A percentile compares a stretch with the other conserved stretches of the same genome.
These are phyloP conservation scores for Acanthosoma haemorrhoidale DNA, from an alignment of 2,888 invertebrate species.

Conservation along the genomic window DNA sequence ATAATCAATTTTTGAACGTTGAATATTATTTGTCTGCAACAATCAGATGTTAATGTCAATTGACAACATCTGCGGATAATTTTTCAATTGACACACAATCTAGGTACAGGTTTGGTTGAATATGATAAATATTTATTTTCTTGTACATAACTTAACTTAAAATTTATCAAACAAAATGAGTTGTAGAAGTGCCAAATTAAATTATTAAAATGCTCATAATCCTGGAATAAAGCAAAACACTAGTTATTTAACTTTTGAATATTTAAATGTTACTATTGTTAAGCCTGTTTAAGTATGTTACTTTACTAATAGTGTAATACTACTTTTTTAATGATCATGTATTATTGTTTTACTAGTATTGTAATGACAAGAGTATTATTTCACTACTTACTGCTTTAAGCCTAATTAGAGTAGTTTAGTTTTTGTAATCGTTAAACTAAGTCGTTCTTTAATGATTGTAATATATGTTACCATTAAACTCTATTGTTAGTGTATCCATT, in stretches of 20 bases:
- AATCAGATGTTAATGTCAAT: background rate
- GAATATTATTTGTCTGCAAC: background rate
- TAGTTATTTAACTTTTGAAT: background rate
- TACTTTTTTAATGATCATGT: background rate
- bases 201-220: background rate
- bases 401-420: background rate
- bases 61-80: no score
- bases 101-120: no score
- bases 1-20: background rate
- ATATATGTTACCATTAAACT: background rate
- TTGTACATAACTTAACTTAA: no score
- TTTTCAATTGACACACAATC: no score
- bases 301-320: background rate
- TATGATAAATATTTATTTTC: no score
- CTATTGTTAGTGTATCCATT: no score
- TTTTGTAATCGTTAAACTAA: background rate
- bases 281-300: background rate
- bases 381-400: no score
- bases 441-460: background rate
- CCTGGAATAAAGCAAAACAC: background rate
- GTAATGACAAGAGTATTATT: no score
- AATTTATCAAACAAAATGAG: background rate
- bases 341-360: background rate
- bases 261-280: background rate
- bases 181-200: conserved; percentile 6